Evolutionary conservation across 2,113 vertebrate genomes (phyloP), one percentile per base, ranked within the genome.

Genomic region (Actinemys pallida): DNA sequence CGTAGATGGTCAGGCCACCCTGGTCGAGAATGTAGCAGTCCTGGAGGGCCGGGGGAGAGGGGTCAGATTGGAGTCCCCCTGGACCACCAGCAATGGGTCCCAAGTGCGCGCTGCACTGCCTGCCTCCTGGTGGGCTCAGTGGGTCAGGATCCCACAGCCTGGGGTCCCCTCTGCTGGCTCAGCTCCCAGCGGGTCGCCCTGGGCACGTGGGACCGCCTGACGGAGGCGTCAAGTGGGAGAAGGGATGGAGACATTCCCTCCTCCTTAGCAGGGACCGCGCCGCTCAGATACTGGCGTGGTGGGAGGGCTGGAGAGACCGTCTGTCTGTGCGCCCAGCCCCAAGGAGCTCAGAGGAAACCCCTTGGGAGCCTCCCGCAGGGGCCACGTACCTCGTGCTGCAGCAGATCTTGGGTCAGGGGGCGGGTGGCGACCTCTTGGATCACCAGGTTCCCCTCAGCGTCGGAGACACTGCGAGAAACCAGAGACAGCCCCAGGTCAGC

Each of bases 1-100:
- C 98, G 0, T 98, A 99, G 96, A 99, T 98, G 97, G 96, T 98
- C 45, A 96, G 95, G 47, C 99, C 98, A 4, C 98, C 98, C 93
- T 99, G 99, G 96, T 99, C 99, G 94, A 99, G 97, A 92, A 99
- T 98, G 86, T 98, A 99, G 93, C 99, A 99, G 94, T 99, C 99
- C 99, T 99, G 90, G n/a, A 31, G 53, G 16, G 35, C 56, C 22
- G 1, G 3, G 2, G 78, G 69, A 39, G 22, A 50, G 45, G 31
- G 57, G 39, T 35, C 35, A 42, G 20, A 29, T 14, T 22, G 39
- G 17, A 27, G 17, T 8, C 65, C 31, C 75, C 10, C 5, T 65
- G 79, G 2, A 91, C 12, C 1, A 92, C 53, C 31, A 59, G 85
- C 93, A 87, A 85, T 22, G 92, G 42, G 16, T 72, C 20, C 89